Base-by-base conservation (phyloP, 2,113 vertebrate genomes). In the Pangasianodon hypophthalmus region DNA sequence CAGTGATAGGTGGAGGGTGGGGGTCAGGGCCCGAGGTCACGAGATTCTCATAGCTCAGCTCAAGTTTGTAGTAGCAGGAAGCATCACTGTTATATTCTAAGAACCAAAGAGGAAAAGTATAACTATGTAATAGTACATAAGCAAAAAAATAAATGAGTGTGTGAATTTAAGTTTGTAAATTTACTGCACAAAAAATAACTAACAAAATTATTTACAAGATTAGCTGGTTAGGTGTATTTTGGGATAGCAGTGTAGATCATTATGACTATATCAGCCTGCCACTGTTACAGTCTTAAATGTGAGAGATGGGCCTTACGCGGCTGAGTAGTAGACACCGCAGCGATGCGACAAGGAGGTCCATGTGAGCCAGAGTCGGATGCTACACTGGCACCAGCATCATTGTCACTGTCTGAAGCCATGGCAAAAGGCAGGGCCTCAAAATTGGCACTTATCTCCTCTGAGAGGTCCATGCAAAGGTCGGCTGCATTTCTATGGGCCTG, bases 361-460 rank as follows among this genome's bases (percentile, higher is more conserved):
- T 99, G 98, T 32, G 96, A 97, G 48, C 97, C 98, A 0, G 98
- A 97, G 91, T 99, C 98, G 0, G 98, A 99, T 0, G 98, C 97
- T 32, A 98, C 97, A 92, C 98, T 99, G 92, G 98, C 97, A 75
- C 98, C 98, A 4, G 98, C 98, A 32, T 99, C 98, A 0, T 99
- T 99, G 92, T 99, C 98, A 0, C 98, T 99, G 93, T 99, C 98
- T 0, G 98, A 99, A 44, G 98, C 98, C 98, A 98, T 99, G 87
- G 98, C 98, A 83, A 99, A 99, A 48, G 98, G 98, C 80, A 99
- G 91, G 0, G 97, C 98, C 95, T 99, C 98, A 21, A 99, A 99
- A 95, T 99, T 99, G 86, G 98, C 98, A 0, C 98, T 99, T 90
- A 99, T 99, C 94, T 99, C 98, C 87, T 99, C 98, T 0, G 98